Conservation (phyloP, 2,113 vertebrate genomes). For the Ciconia boyciana region DNA sequence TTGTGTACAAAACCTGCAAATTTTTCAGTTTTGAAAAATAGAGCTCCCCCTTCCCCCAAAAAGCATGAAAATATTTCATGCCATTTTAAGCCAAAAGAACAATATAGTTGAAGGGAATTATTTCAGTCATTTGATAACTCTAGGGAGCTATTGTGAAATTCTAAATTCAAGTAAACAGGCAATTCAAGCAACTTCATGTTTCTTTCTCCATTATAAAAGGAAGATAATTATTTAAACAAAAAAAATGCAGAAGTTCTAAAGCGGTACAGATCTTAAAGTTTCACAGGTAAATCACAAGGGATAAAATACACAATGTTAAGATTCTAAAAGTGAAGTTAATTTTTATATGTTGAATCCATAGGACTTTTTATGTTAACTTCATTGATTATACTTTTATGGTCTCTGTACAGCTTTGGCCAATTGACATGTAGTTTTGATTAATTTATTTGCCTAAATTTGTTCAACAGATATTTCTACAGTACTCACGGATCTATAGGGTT, state of each 20-base stretch:
- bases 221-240: neutral
- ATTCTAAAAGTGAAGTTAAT: neutral
- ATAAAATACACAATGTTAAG: neutral
- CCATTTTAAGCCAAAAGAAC: neutral
- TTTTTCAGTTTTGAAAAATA: neutral
- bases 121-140: neutral
- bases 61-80: neutral
- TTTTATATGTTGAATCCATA: neutral
- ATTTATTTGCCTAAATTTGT: neutral
- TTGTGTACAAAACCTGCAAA: neutral
- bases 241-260: neutral
- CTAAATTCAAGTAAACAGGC: neutral
- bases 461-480: neutral
- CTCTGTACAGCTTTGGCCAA: neutral
- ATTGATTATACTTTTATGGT: neutral
- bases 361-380: neutral
- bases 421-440: neutral
- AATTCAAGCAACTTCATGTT: neutral
- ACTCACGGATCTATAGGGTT: neutral
- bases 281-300: neutral
- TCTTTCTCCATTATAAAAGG: neutral
- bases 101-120: neutral
- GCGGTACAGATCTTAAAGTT: neutral
- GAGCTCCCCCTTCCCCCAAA: fast-evolving
- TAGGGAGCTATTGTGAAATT: neutral